Base-by-base conservation (phyloP, 1,140 invertebrate species). In the Lasaia peninsularis region DNA sequence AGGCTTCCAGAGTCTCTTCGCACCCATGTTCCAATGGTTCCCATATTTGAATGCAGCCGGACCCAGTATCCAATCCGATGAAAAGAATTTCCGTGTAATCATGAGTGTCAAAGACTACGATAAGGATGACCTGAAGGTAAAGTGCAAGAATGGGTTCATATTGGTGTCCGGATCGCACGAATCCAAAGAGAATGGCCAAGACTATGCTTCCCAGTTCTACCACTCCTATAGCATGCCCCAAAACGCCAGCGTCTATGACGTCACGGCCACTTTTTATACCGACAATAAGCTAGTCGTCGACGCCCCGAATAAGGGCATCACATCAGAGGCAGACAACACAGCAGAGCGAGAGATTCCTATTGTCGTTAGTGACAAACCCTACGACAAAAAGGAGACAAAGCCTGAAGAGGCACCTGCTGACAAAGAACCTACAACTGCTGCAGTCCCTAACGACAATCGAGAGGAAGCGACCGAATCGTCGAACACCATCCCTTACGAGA, bases 191-290 rank as follows among this genome's bases (percentile, higher is more conserved):
- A 74, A 77, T 14, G 77, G 83, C 32, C 74, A 71, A 28, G 82
- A 88, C 8, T 80, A 83, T 34, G 86, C 84, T 9, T 83, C 75
- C 61, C 77, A 87, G 57, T 88, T 88, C 77, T 85, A 82, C 76
- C 81, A 88, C 53, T 87, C 84, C 0, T 88, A 87, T 60, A 73
- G 69, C 0, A 51, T 85, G 21, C 84, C 86, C 0, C 56, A 52
- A 0, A 88, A 88, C 68, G 65, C 76, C 0, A 83, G 69, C 54
- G 72, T 65, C 0, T 28, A 71, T 24, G 79, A 78, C 54, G 75
- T 88, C 4, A 74, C 68, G 0, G 84, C 86, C 14, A 67, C 75
- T 18, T 37, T 86, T 3, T 64, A 65, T 8, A 71, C 60, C 34
- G 80, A 88, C 52, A 72, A 74, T 10, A 78, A 58, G 53, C 62